These are phyloP conservation scores for Aphis craccivora DNA, from an alignment of 1,140 invertebrate species.

Conservation along the genomic window DNA sequence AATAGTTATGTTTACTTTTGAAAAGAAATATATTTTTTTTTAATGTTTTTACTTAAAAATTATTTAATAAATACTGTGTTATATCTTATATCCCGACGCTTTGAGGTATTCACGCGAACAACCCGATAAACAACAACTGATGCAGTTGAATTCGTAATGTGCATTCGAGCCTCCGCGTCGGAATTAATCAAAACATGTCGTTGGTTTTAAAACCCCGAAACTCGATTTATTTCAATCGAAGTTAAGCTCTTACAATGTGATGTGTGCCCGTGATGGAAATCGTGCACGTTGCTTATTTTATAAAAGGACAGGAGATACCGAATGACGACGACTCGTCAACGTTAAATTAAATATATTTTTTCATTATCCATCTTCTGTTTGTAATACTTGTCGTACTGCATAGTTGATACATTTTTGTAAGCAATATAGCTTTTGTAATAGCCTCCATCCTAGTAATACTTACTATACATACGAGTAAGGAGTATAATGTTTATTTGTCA, in stretches of 20 bases:
- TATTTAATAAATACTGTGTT: background rate
- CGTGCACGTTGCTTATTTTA: background rate
- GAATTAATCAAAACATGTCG: background rate
- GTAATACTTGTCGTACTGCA: background rate
- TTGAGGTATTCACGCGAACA: background rate
- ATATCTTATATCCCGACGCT: too few species aligned
- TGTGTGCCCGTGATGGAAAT: background rate
- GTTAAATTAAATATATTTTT: background rate
- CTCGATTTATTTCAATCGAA: background rate
- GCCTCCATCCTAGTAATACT: background rate
- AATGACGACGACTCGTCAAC: background rate
- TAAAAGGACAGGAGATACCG: background rate
- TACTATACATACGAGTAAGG: background rate
- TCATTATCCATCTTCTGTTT: background rate
- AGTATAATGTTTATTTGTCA: background rate
- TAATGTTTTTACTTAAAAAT: background rate
- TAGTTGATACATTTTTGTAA: background rate
- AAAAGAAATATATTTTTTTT: too few species aligned
- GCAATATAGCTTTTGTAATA: background rate
- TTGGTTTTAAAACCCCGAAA: background rate
- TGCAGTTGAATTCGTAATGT: background rate
- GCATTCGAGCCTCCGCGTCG: background rate
- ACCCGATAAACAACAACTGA: too few species aligned
- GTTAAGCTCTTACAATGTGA: background rate
- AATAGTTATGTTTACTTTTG: too few species aligned